phyloP scores from a whole-genome alignment of 2,888 invertebrate species.

The Melinaea menophilus region DNA sequence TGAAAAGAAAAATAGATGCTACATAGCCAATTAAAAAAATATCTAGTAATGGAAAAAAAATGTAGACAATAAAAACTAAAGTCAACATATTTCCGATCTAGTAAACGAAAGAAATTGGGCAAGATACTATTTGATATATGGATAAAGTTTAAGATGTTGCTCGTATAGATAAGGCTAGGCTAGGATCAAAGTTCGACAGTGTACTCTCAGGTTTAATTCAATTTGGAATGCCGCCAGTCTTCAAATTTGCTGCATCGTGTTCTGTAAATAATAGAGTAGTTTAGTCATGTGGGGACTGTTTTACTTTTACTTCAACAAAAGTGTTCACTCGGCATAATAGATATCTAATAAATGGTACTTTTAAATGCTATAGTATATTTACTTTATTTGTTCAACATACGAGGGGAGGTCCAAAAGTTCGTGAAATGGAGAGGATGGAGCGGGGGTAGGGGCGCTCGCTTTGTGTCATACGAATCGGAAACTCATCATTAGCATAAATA shows the following conservation, averaged over 20 bases:
- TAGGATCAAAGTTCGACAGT: constrained; percentile 58
- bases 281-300: constrained; percentile 29
- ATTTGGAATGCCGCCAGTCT: constrained; percentile 71
- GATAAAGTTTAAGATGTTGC: constrained; percentile 30
- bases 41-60: background rate
- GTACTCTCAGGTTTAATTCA: constrained; percentile 68
- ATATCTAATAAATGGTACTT: too few species aligned
- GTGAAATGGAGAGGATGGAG: too few species aligned
- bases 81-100: background rate
- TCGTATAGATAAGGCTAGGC: constrained; percentile 36
- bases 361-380: too few species aligned
- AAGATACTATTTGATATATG: constrained; percentile 4
- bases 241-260: constrained; percentile 62
- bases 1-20: background rate
- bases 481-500: too few species aligned
- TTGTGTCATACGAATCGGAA: too few species aligned
- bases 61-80: background rate
- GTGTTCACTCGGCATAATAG: background rate
- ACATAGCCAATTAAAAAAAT: too few species aligned
- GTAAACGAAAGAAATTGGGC: constrained; percentile 1
- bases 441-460: too few species aligned
- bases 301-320: constrained; percentile 11
- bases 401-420: too few species aligned
- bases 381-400: too few species aligned
- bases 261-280: constrained; percentile 70